Percentiles rank a stretch among this genome's conserved stretches.
phyloP scores from a whole-genome alignment of 2,113 vertebrate species.

The Oxygymnocypris stewartii region DNA sequence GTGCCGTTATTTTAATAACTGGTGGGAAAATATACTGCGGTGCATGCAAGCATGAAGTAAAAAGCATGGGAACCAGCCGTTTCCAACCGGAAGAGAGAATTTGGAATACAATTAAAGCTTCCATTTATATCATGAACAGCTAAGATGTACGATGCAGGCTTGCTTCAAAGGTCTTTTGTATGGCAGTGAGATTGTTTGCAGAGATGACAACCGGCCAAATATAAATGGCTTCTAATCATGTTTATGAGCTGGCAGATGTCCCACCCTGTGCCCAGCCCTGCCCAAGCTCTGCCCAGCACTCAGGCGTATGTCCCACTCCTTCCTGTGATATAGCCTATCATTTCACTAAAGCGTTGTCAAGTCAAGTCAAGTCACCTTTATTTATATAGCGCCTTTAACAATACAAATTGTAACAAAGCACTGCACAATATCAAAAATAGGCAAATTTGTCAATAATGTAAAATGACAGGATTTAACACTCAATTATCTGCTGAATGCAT shows the following conservation, averaged over 20 bases:
- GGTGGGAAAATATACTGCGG: constrained; percentile 35
- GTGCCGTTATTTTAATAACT: constrained; percentile 23
- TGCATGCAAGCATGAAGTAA: constrained; percentile 2
- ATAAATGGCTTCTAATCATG: constrained; percentile 47
- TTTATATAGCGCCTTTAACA: too few relatives aligned
- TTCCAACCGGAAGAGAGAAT: constrained; percentile 41
- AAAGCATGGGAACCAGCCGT: constrained; percentile 45
- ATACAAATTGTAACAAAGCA: too few relatives aligned
- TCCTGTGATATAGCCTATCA: neutral
- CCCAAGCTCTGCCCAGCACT: neutral
- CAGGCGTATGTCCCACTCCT: neutral
- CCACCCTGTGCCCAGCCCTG: neutral
- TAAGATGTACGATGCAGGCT: constrained; percentile 5
- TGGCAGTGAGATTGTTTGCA: constrained; percentile 12
- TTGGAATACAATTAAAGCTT: constrained; percentile 50
- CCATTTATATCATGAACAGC: constrained; percentile 28
- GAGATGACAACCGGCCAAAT: constrained; percentile 33
- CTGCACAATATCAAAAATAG: too few relatives aligned
- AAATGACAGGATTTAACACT: too few relatives aligned
- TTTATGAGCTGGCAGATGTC: constrained; percentile 31
- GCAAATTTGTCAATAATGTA: too few relatives aligned
- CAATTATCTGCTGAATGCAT: too few relatives aligned
- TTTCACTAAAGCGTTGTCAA: constrained; percentile 30
- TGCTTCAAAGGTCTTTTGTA: constrained; percentile 33
- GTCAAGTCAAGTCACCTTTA: too few relatives aligned